Conservation (phyloP, 2,797 vertebrate species). For the Chelidonichthys spinosus region DNA sequence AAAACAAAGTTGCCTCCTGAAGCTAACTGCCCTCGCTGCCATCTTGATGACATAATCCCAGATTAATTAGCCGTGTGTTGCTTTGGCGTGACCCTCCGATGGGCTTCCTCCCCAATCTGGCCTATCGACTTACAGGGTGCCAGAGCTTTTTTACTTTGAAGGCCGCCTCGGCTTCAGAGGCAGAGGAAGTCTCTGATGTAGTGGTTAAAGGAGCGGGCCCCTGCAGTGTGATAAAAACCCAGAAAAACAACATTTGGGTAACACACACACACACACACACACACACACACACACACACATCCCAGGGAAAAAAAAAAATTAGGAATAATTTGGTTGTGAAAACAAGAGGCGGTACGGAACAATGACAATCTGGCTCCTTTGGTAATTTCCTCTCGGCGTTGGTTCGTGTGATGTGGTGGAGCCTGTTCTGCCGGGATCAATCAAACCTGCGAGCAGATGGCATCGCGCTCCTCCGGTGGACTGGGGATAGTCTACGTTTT, state of each 20-base stretch:
- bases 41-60: conserved; percentile 71
- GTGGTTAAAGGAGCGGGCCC: conserved; percentile 65
- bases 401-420: conserved; percentile 72
- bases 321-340: conserved; percentile 75
- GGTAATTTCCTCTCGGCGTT: conserved; percentile 78
- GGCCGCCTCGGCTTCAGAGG: conserved; percentile 73
- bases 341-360: conserved; percentile 73
- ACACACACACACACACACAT: conserved; percentile 39
- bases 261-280: conserved; percentile 45
- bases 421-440: conserved; percentile 78
- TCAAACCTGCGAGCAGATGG: conserved; percentile 78
- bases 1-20: conserved; percentile 41
- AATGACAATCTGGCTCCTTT: conserved; percentile 77
- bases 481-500: conserved; percentile 69
- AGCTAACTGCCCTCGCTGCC: conserved; percentile 47
- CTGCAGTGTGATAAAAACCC: conserved; percentile 71
- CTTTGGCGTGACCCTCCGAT: conserved; percentile 68
- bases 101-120: conserved; percentile 68
- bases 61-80: conserved; percentile 78
- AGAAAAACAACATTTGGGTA: conserved; percentile 75
- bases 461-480: conserved; percentile 62
- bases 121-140: conserved; percentile 78
- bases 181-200: conserved; percentile 76
- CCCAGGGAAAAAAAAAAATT: conserved; percentile 25
- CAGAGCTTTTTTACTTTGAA: conserved; percentile 76